Base-by-base conservation (phyloP, 2,113 vertebrate species). In the Solea solea region DNA sequence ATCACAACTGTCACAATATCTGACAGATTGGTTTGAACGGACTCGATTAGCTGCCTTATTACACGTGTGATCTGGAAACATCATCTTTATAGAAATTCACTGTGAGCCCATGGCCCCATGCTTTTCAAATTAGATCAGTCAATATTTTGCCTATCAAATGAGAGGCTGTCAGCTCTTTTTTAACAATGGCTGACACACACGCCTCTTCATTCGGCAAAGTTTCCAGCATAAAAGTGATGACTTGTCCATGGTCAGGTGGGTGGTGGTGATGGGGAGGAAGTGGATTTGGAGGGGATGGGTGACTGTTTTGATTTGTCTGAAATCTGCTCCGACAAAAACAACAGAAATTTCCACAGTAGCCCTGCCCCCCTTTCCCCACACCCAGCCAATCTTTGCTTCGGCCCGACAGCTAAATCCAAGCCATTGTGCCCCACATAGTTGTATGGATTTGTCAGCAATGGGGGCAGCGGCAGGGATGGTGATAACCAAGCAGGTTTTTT, bases 391-490 rank as follows among this genome's bases (percentile, higher is more conserved):
- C 72, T 76, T 86, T 62, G 69, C 84, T 81, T 70, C 52, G 64
- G 83, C 66, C 85, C 48, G 64, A 71, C 58, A 67, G 81, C 89
- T 91, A 91, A 93, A 92, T 91, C 91, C 88, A 9, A 76, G 89
- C 87, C 84, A 89, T 93, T 94, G 91, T 93, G 76, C 84, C 79
- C 71, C 84, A 88, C 85, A 90, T 91, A 90, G 92, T 87, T 90
- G 74, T 86, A 76, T 89, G 86, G 88, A 92, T 90, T 88, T 86
- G 86, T 91, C 88, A 90, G 88, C 90, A 89, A 41, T 86, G 72
- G 75, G 67, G 53, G 74, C 1, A 5, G 75, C 9, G 60, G 74
- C 68, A n/a, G 74, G 39, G 44, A 59, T 55, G 66, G 76, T 84
- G 78, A 86, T 81, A 86, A 80, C 67, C 66, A 76, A 80, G 83